Conservation (phyloP, 2,113 vertebrate genomes). For the Rhipidura dahli region DNA sequence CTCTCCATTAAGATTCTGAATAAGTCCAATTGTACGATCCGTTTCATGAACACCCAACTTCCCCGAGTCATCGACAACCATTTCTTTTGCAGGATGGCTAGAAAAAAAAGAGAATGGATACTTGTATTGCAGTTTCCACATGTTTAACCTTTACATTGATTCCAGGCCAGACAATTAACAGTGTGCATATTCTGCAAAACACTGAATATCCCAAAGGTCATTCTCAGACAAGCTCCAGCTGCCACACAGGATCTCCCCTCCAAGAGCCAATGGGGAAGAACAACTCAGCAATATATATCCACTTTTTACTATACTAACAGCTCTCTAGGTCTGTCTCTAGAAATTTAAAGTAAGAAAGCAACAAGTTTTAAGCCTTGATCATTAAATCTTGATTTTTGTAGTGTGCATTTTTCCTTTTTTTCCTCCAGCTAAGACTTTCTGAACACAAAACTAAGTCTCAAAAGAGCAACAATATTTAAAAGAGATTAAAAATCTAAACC, state of each 20-base stretch:
- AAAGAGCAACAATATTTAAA: background rate
- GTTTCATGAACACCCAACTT: conserved; percentile 63
- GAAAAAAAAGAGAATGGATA: background rate
- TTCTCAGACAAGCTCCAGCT: background rate
- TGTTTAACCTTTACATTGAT: background rate
- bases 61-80: conserved; percentile 60
- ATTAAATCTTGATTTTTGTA: background rate
- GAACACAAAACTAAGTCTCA: background rate
- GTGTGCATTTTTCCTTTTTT: background rate
- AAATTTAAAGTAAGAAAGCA: background rate
- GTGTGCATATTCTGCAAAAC: background rate
- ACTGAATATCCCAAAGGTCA: background rate
- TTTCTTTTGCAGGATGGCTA: conserved; percentile 71
- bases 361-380: background rate
- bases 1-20: conserved; percentile 75
- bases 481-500: background rate
- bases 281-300: background rate
- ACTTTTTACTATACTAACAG: background rate
- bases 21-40: conserved; percentile 60
- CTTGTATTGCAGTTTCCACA: background rate
- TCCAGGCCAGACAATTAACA: background rate
- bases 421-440: background rate
- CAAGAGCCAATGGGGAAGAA: background rate
- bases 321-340: background rate
- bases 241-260: background rate